Evolutionary conservation across 2,113 vertebrate species (phyloP).

Genomic region (Sinocyclocheilus rhinocerous): DNA sequence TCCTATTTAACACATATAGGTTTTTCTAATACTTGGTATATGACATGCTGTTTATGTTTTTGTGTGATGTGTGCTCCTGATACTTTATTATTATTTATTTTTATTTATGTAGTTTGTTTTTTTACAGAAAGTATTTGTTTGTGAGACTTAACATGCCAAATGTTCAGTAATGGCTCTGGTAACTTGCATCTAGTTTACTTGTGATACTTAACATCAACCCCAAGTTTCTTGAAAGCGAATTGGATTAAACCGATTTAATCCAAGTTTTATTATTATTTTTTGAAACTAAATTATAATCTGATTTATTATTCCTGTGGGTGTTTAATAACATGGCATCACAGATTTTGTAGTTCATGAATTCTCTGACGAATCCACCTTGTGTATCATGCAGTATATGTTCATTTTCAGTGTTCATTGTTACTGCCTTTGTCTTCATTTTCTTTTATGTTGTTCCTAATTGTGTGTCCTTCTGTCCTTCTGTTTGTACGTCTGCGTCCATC

Average conservation of each 20-base stretch:
- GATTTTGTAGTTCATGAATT: background rate
- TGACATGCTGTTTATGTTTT: background rate
- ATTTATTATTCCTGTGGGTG: background rate
- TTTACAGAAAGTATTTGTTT: background rate
- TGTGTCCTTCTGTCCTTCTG: slow-evolving; percentile 52
- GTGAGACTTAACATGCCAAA: background rate
- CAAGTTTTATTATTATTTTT: background rate
- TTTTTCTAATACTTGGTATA: background rate
- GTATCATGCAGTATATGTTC: background rate
- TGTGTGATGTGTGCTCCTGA: background rate
- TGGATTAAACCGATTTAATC: background rate
- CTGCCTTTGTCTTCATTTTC: slow-evolving; percentile 20
- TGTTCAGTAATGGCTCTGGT: background rate
- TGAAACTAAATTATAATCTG: background rate
- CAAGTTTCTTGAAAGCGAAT: background rate
- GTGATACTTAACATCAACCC: too few species aligned
- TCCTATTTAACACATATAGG: background rate
- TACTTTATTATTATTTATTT: background rate
- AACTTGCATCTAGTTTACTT: background rate
- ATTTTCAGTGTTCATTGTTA: slow-evolving; percentile 22
- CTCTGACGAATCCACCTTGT: background rate
- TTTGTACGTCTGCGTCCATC: slow-evolving; percentile 72
- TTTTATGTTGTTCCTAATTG: slow-evolving; percentile 46
- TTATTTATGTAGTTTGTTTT: too few species aligned
- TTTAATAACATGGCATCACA: background rate